A percentile compares a stretch with the other conserved stretches of the same genome.
These are phyloP conservation scores for Pantherophis guttatus DNA, from an alignment of 2,113 vertebrate genomes.

Conservation along the genomic window DNA sequence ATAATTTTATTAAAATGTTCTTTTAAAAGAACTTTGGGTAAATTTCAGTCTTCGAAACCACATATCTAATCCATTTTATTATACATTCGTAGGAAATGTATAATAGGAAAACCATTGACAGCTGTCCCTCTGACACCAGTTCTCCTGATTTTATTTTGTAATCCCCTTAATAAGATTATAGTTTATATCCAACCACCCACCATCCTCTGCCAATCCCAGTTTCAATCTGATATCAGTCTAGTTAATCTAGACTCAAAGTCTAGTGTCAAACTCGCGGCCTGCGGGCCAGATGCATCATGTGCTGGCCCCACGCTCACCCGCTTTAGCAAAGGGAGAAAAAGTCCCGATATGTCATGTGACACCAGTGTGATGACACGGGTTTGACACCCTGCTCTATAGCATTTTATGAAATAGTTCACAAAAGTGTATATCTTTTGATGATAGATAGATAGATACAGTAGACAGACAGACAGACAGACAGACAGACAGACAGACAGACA, in stretches of 20 bases:
- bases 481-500: too few species aligned
- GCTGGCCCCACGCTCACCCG: too few species aligned
- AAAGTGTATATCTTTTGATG: neutral
- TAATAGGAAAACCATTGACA: neutral
- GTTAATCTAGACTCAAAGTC: neutral
- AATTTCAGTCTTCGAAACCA: neutral
- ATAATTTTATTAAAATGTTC: neutral
- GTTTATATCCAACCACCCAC: neutral
- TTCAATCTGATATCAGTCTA: neutral
- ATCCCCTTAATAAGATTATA: neutral
- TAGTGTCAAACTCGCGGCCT: too few species aligned
- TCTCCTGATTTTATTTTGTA: neutral
- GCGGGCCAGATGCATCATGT: fast-evolving
- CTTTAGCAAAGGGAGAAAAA: too few species aligned
- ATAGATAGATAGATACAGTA: too few species aligned
- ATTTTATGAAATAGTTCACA: neutral
- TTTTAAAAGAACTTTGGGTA: neutral
- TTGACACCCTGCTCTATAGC: too few species aligned
- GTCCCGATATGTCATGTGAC: too few species aligned
- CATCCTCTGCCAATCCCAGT: neutral
- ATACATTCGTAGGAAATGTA: neutral
- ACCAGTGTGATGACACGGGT: too few species aligned
- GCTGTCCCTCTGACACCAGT: neutral
- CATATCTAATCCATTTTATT: neutral
- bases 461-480: too few species aligned